These are phyloP conservation scores for Trematomus loennbergii DNA, from an alignment of 2,113 vertebrate species.

Conservation along the genomic window DNA sequence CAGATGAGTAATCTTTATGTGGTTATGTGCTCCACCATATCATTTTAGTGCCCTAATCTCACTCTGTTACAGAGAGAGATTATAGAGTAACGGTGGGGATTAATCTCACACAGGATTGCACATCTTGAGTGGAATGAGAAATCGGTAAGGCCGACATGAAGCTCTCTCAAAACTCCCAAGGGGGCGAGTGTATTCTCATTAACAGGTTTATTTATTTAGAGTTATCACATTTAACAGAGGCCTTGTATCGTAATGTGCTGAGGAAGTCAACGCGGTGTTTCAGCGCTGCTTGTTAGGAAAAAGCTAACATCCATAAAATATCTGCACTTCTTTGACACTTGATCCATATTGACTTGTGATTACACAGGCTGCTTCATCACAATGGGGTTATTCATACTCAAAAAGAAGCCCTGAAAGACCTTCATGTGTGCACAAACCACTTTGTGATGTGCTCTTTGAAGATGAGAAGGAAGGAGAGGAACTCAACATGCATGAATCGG, in stretches of 20 bases:
- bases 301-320: neutral
- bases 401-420: neutral
- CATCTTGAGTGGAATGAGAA: constrained; percentile 28
- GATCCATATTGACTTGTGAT: neutral
- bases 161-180: constrained; percentile 19
- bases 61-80: constrained; percentile 58
- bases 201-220: constrained; percentile 17
- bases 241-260: neutral
- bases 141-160: constrained; percentile 7
- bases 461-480: constrained; percentile 4
- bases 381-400: constrained; percentile 22
- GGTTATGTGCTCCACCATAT: constrained; percentile 57
- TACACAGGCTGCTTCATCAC: constrained; percentile 22
- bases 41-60: constrained; percentile 68
- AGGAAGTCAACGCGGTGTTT: neutral
- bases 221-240: neutral
- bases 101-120: constrained; percentile 49
- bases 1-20: constrained; percentile 70
- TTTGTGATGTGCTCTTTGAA: constrained; percentile 37
- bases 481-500: constrained; percentile 18
- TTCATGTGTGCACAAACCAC: constrained; percentile 18
- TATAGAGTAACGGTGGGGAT: constrained; percentile 67
- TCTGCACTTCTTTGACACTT: neutral
- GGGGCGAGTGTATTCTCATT: neutral
- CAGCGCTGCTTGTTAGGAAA: neutral